Conservation (phyloP, 2,113 vertebrate genomes). For the Sigmodon hispidus region DNA sequence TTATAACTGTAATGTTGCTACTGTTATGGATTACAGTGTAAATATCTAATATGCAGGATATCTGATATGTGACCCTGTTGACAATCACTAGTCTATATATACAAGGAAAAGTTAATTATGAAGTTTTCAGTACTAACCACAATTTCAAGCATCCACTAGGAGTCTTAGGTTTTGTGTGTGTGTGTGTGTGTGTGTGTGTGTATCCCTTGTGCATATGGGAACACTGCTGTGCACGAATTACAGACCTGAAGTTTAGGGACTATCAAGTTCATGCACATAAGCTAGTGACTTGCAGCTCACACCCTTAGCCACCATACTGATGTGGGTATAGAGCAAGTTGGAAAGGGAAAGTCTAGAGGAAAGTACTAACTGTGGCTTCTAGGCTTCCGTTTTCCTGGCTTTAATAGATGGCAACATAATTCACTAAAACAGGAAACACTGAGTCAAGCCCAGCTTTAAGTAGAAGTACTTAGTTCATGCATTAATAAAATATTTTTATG, state of each 20-base stretch:
- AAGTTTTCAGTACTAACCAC: background rate
- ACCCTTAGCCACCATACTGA: background rate
- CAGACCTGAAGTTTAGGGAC: constrained; percentile 11
- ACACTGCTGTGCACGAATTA: background rate
- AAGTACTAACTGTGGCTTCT: background rate
- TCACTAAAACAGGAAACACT: background rate
- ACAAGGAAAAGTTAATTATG: background rate
- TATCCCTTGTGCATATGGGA: background rate
- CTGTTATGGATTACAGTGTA: background rate
- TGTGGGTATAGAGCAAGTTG: background rate
- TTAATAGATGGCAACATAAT: background rate
- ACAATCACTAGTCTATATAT: background rate
- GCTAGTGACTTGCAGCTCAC: background rate
- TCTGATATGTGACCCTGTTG: background rate
- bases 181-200: too few relatives aligned
- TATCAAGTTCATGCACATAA: background rate
- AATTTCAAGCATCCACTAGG: background rate
- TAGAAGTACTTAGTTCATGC: background rate
- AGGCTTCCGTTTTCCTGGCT: background rate
- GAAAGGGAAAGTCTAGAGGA: background rate
- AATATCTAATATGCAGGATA: background rate
- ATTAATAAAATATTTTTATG: constrained; percentile 2
- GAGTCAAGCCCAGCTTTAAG: background rate
- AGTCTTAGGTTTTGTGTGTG: background rate
- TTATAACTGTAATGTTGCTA: background rate